Evolutionary conservation across 2,113 vertebrate genomes (phyloP), one percentile per base, ranked within the genome.

Genomic region (Poeciliopsis retropinna): DNA sequence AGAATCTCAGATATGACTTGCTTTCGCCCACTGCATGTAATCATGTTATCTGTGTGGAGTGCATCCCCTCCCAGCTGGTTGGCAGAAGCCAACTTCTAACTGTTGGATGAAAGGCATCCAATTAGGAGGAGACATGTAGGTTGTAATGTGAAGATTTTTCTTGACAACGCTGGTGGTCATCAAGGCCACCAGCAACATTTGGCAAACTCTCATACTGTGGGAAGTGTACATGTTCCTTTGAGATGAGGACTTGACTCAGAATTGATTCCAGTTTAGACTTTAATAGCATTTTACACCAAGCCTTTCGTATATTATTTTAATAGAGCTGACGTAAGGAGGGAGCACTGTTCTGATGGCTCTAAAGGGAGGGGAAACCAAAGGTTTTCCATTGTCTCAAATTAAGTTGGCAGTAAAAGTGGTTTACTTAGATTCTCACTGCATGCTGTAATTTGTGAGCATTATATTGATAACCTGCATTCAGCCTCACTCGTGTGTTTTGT

Each of bases 221-320:
- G 94, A 94, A 94, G 80, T 70, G 22, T 15, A 73, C 88, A 80
- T 65, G 74, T 75, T 44, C 84, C 89, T 92, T 74, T 91, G 89
- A 93, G 88, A 89, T 3, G 3, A 0, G 0, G 85, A 92, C 82
- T 84, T 78, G 89, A 88, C 88, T 88, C 76, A 31, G 3, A 32
- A 93, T 87, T 81, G 85, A 92, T 92, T 90, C 87, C 77, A 37
- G 34, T 85, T 29, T 19, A 79, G 82, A 88, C 87, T 89, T 92
- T 92, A 92, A 90, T 80, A 69, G 83, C 87, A 70, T 85, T 86
- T 60, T 12, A 81, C 89, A 86, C 87, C 88, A 81, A 64, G 83
- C 88, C 80, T 90, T 93, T 94, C 80, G 83, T 93, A 88, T 94
- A 91, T 95, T 95, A 92, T 94, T 95, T 94, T 93, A 95, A 94